Conservation (phyloP, 2,113 vertebrate species). For the Equus quagga region DNA sequence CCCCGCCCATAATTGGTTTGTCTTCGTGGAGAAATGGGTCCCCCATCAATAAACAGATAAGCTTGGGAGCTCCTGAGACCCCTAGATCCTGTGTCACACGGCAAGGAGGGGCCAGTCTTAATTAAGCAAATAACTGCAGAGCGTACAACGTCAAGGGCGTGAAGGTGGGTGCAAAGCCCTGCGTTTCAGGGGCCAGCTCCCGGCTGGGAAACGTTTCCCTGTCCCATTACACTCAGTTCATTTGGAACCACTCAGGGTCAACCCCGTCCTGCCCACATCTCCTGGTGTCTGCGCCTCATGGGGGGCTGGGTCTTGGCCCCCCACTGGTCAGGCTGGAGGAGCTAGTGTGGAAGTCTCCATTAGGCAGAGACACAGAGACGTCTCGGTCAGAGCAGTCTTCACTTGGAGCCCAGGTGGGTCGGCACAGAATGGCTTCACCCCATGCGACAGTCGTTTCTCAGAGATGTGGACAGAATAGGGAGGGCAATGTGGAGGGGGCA, state of each 20-base stretch:
- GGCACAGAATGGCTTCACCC: fast-evolving
- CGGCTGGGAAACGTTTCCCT: fast-evolving
- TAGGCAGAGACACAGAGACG: fast-evolving
- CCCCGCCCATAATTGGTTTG: not conserved
- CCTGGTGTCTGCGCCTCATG: fast-evolving
- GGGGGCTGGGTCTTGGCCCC: fast-evolving
- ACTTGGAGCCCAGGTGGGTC: not conserved
- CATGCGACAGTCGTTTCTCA: fast-evolving
- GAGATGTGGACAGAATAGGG: not conserved
- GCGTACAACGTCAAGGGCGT: fast-evolving
- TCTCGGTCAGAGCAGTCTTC: not conserved
- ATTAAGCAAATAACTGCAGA: no score
- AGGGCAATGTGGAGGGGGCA: not conserved
- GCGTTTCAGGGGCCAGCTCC: no score
- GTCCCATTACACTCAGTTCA: fast-evolving
- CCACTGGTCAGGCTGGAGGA: fast-evolving
- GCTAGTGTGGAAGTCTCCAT: not conserved
- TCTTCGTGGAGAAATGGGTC: not conserved
- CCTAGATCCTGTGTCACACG: fast-evolving
- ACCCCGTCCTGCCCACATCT: fast-evolving
- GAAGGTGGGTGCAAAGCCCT: not conserved
- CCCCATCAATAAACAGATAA: not conserved
- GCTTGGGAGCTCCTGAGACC: not conserved
- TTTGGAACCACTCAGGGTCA: not conserved
- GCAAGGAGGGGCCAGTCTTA: not conserved